Conservation (phyloP, 2,797 vertebrate species). For the Ispidina picta region DNA sequence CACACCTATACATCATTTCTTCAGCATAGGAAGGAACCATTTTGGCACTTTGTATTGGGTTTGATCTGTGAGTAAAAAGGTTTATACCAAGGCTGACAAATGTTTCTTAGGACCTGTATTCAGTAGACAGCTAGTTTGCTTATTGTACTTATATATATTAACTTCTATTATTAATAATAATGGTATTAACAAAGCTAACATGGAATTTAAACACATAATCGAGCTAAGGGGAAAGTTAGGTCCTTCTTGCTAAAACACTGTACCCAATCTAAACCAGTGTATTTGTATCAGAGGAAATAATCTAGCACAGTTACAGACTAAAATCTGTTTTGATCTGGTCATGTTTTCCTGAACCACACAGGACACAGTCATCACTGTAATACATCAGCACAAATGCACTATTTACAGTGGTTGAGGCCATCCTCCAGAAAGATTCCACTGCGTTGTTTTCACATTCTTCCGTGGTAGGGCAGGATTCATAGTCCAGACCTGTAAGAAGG, state of each 20-base stretch:
- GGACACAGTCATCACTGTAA: neutral
- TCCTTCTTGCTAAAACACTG: neutral
- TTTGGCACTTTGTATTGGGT: neutral
- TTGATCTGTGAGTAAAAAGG: neutral
- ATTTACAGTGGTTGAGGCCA: constrained; percentile 77
- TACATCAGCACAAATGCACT: neutral
- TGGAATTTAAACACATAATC: neutral
- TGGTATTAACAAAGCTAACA: neutral
- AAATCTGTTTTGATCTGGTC: neutral
- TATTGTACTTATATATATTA: neutral
- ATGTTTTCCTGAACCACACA: neutral
- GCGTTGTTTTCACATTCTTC: constrained; percentile 79
- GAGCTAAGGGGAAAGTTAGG: neutral
- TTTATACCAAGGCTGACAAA: neutral
- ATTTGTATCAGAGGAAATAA: neutral
- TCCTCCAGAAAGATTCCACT: constrained; percentile 78
- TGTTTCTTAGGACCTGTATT: neutral
- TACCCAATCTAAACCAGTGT: neutral
- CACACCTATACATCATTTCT: neutral
- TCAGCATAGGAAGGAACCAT: neutral
- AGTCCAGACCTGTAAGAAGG: constrained; percentile 70
- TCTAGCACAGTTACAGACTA: neutral
- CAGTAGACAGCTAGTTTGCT: neutral
- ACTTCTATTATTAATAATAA: neutral
- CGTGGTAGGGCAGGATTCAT: constrained; percentile 75